Percentiles rank a stretch among this genome's conserved stretches.
Evolutionary conservation across 2,797 vertebrate genomes (phyloP).

Genomic region (Molothrus ater): DNA sequence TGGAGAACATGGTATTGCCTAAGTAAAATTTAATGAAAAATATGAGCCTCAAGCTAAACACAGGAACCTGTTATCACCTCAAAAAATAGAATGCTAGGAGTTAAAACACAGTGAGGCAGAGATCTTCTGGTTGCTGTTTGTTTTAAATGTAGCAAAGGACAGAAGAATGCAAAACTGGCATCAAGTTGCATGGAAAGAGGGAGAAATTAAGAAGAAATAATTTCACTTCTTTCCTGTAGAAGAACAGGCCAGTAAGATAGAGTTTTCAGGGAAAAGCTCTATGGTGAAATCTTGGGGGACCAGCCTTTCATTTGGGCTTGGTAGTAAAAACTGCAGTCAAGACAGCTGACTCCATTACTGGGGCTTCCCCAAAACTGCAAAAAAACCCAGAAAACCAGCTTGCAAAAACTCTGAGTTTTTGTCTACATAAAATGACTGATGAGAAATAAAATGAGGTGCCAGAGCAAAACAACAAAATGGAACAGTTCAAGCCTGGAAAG

Average conservation of each 20-base stretch:
- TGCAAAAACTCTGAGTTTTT: not conserved
- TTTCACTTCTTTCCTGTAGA: not conserved
- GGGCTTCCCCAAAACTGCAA: not conserved
- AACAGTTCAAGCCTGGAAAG: not conserved
- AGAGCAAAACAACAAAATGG: not conserved
- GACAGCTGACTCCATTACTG: not conserved
- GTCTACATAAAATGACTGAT: not conserved
- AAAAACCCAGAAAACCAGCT: not conserved
- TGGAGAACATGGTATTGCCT: not conserved
- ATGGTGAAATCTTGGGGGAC: not conserved
- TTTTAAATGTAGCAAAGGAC: not conserved
- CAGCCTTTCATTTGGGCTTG: not conserved
- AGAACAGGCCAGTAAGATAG: not conserved
- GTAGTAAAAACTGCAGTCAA: not conserved
- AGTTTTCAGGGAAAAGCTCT: not conserved
- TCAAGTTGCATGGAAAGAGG: not conserved
- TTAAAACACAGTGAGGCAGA: not conserved
- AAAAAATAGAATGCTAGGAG: not conserved
- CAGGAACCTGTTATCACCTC: not conserved
- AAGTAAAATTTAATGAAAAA: constrained; percentile 21
- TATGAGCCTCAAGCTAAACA: not conserved
- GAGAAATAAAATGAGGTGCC: not conserved
- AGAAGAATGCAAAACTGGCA: not conserved
- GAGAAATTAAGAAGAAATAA: not conserved
- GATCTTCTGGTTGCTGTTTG: not conserved